Conservation (phyloP, 2,113 vertebrate genomes). For the Sinocyclocheilus anophthalmus region DNA sequence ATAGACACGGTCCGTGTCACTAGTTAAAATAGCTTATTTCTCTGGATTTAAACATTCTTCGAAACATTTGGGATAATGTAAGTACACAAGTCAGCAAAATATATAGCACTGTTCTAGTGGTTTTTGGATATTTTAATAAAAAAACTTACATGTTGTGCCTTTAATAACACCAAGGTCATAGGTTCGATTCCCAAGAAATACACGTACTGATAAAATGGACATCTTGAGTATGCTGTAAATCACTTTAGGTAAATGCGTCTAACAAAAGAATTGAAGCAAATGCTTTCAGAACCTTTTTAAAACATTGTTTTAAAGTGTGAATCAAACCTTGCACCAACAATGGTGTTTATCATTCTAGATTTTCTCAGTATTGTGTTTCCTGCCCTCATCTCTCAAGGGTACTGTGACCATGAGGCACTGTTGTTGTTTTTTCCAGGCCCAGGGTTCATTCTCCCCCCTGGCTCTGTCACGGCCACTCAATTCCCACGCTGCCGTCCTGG, state of each 20-base stretch:
- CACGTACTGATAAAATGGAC: not conserved
- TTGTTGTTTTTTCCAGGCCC: slow-evolving; percentile 67
- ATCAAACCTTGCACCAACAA: not conserved
- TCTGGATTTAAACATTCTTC: too few relatives aligned
- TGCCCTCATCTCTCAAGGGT: slow-evolving; percentile 31
- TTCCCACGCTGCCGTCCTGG: slow-evolving; percentile 62
- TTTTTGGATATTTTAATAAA: too few relatives aligned
- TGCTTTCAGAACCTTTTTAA: not conserved
- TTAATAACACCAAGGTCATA: not conserved
- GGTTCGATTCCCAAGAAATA: not conserved
- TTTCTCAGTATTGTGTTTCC: slow-evolving; percentile 38
- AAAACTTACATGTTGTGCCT: too few relatives aligned
- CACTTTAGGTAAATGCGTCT: too few relatives aligned
- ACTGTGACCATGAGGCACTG: slow-evolving; percentile 32
- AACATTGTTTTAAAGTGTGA: not conserved
- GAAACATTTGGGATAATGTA: too few relatives aligned
- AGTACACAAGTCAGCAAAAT: too few relatives aligned
- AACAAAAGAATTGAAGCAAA: not conserved
- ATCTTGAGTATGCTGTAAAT: not conserved
- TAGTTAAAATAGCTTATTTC: too few relatives aligned
- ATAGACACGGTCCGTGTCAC: too few relatives aligned
- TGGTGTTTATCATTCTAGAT: not conserved
- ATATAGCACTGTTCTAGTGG: too few relatives aligned
- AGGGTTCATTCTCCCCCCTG: slow-evolving; percentile 65
- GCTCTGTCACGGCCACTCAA: slow-evolving; percentile 60